Evolutionary conservation across 2,113 vertebrate genomes (phyloP), one percentile per base, ranked within the genome.

Genomic region (Cyprinus carpio): DNA sequence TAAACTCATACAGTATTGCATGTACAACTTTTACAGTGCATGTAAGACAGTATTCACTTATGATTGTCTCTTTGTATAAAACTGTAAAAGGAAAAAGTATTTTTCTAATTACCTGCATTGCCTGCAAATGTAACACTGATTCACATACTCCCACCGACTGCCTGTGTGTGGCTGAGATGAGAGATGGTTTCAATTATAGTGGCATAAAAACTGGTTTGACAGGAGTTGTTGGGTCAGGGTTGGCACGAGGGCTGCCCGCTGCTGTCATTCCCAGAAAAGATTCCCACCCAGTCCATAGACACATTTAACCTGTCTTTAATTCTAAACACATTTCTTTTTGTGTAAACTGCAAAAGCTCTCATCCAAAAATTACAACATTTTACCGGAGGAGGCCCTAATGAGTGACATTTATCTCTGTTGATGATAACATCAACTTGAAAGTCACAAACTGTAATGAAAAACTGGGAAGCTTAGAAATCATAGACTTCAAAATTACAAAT

Each of bases 311-410:
- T 29, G 25, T 23, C 4, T 11, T 56, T 34, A 13, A 56, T 77
- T 34, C 4, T 9, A 51, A 54, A 76, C 74, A 76, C 46, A 58
- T 75, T 86, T 86, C 49, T 75, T 76, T 86, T 75, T 74, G 82
- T 72, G 65, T 29, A 72, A 5, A 10, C 1, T 71, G 31, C 31
- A 11, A 37, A 37, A 11, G 3, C 46, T 29, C 51, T 64, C 23
- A 29, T 27, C 25, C 51, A 72, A 76, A 37, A 81, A 81, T 81
- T 27, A 87, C 81, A 82, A 69, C 75, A 84, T n/a, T 64, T 82
- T 25, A 83, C 80, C 72, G 20, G 74, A 79, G 72, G 54, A 60
- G 56, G 31, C 54, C 49, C 74, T 79, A 82, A 78, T 54, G 60
- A 25, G 37, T 82, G 72, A 83, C 74, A 75, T 62, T 71, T 82